Evolutionary conservation across 2,888 invertebrate species (phyloP).

Genomic region (Cephus pygmeus): DNA sequence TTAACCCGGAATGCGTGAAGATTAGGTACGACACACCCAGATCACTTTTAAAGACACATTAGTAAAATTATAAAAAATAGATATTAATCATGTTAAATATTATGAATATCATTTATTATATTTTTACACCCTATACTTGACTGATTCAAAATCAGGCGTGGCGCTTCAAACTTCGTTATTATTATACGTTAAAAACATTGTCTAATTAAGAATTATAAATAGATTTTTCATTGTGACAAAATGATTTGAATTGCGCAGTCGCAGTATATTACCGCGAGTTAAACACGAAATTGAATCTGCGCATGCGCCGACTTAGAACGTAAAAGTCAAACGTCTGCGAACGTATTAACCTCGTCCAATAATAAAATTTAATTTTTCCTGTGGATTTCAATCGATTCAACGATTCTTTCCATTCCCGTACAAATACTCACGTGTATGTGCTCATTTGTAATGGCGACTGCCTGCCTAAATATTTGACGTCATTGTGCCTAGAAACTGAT

Average conservation of each 20-base stretch:
- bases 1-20: too few relatives aligned
- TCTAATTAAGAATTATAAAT: neutral
- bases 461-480: neutral
- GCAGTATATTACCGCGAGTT: neutral
- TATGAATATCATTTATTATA: too few relatives aligned
- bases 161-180: too few relatives aligned
- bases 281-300: neutral
- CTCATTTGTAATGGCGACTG: neutral
- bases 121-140: too few relatives aligned
- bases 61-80: too few relatives aligned
- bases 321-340: neutral
- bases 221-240: too few relatives aligned
- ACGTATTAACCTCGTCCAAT: neutral
- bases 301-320: neutral
- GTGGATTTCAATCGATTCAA: neutral
- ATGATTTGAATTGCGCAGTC: too few relatives aligned
- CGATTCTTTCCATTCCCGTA: neutral
- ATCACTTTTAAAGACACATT: too few relatives aligned
- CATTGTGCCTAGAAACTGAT: neutral
- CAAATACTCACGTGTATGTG: neutral
- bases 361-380: neutral
- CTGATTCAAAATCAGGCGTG: too few relatives aligned
- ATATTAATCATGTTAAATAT: too few relatives aligned
- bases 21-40: too few relatives aligned
- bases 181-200: neutral